Evolutionary conservation across 2,888 invertebrate genomes (phyloP).

Genomic region (Oxycera nigricornis): DNA sequence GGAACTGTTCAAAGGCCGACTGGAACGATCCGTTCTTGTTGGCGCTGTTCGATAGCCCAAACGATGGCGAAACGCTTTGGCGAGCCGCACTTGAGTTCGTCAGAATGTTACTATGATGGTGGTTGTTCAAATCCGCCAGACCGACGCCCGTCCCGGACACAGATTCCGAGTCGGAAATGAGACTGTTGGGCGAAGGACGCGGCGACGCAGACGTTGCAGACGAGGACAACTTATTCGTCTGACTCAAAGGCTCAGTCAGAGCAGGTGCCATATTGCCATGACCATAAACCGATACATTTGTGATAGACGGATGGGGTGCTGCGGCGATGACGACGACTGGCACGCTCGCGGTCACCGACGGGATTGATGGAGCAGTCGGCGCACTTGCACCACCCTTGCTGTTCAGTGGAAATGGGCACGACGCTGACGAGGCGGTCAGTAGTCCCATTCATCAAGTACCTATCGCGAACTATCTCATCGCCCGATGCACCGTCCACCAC

Average conservation of each 20-base stretch:
- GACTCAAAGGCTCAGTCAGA: conserved; percentile 76
- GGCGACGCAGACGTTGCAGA: conserved; percentile 61
- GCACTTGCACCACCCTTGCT: neutral
- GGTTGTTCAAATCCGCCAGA: neutral
- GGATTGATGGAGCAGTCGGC: neutral
- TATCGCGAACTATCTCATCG: neutral
- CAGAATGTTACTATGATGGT: conserved; percentile 14
- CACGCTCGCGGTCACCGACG: neutral
- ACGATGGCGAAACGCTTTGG: neutral
- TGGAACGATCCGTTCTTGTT: conserved; percentile 48
- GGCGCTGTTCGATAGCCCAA: neutral
- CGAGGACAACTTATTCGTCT: conserved; percentile 59
- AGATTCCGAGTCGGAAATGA: conserved; percentile 16
- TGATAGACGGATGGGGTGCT: neutral
- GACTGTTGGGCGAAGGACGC: conserved; percentile 48
- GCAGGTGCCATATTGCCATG: conserved; percentile 83
- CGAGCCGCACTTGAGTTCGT: neutral
- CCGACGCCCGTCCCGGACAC: conserved; percentile 43
- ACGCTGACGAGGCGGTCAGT: neutral
- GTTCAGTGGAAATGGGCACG: neutral
- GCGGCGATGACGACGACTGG: neutral
- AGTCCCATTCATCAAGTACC: conserved; percentile 16
- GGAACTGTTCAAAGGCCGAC: conserved; percentile 50
- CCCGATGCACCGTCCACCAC: too few species aligned
- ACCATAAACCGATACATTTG: conserved; percentile 50